A percentile compares a stretch with the other conserved stretches of the same genome.
These are phyloP conservation scores for Octodon degus DNA, from an alignment of 2,113 vertebrate species.

Conservation along the genomic window DNA sequence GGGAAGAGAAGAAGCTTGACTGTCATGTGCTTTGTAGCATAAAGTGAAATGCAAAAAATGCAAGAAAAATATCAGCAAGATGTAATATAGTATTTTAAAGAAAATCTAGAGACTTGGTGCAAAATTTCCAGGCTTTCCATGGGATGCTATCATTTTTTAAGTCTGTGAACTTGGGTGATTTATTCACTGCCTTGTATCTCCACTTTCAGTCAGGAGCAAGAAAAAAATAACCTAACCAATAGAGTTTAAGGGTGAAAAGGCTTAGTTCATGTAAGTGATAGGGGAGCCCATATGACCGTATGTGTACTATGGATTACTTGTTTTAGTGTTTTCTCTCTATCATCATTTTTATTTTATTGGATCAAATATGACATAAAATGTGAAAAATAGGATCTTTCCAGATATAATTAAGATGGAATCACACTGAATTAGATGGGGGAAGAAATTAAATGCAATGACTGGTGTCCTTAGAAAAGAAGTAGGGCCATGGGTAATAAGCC, in stretches of 20 bases:
- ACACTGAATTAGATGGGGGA: not conserved
- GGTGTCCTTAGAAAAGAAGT: not conserved
- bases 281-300: not conserved
- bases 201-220: not conserved
- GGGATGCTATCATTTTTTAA: not conserved
- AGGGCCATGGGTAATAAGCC: not conserved
- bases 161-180: not conserved
- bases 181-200: not conserved
- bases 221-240: not conserved
- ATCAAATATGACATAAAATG: not conserved
- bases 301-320: not conserved
- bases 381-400: not conserved
- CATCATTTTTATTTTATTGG: not conserved
- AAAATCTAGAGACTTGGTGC: not conserved
- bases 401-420: not conserved
- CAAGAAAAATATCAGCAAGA: not conserved
- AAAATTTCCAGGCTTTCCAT: not conserved
- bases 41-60: not conserved
- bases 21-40: not conserved
- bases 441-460: not conserved
- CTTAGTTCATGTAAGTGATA: not conserved
- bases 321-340: not conserved
- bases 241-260: not conserved
- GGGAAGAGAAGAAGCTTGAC: not conserved
- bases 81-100: not conserved